These are phyloP conservation scores for Cuculus canorus DNA, from an alignment of 2,797 vertebrate genomes.

Conservation along the genomic window DNA sequence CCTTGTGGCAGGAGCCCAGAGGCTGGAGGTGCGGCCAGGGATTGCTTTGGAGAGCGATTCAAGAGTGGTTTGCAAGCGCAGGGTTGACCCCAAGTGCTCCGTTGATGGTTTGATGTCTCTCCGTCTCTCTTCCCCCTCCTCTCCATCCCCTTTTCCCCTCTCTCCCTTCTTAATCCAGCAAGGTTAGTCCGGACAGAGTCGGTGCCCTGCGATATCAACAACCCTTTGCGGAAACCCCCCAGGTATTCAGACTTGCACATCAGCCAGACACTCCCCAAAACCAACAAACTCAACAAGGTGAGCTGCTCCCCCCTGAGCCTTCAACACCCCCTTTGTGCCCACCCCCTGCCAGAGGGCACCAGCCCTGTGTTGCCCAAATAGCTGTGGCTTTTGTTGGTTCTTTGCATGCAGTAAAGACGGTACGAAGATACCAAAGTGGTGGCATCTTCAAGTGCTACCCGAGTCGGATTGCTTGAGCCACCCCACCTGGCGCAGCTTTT, in stretches of 20 bases:
- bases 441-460: neutral
- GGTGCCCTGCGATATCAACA: conserved; percentile 99
- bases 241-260: conserved; percentile 94
- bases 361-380: accelerated
- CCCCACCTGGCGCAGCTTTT: accelerated
- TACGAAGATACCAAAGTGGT: neutral
- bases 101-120: neutral
- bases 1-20: neutral
- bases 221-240: conserved; percentile 89
- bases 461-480: neutral
- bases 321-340: accelerated
- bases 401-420: accelerated
- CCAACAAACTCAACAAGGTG: conserved; percentile 99
- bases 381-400: too few relatives aligned
- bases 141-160: neutral
- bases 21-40: neutral
- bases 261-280: conserved; percentile 99
- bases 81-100: neutral
- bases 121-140: neutral
- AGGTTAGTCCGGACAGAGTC: conserved; percentile 98
- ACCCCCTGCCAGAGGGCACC: neutral
- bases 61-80: neutral
- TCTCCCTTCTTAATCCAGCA: conserved; percentile 76
- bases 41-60: neutral
- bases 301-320: conserved; percentile 10